Base-by-base conservation (phyloP, 1,140 invertebrate genomes). In the Zeugodacus cucurbitae region DNA sequence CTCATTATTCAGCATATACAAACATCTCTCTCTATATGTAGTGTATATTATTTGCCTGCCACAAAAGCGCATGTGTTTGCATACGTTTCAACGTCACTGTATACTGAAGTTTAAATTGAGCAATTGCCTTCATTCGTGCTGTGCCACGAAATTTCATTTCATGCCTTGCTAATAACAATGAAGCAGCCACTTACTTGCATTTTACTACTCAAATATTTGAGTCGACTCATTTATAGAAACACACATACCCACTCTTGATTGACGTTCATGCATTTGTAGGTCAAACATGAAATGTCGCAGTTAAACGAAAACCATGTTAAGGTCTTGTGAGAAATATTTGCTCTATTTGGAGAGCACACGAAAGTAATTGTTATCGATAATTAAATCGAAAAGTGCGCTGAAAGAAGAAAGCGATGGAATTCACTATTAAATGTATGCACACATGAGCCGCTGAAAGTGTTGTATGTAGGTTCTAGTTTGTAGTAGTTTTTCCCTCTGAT, bases 151-250 rank as follows among this genome's bases (percentile, higher is more conserved):
- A 62, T 62, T 62, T 62, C 58, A 62, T 62, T 62, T 62, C 58
- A 62, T 62, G 58, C 10, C 58, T n/a, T 62, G n/a, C 58, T 26
- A 62, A 62, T 26, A 62, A 62, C 58, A 62, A 62, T 62, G 58
- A 62, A 26, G 58, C 58, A 62, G 26, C 58, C 58, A 62, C n/a
- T 62, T n/a, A 62, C 58, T 62, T 22, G n/a, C 58, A 26, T 62
- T 62, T n/a, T n/a, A n/a, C n/a, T 62, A 62, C n/a, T 62, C 58
- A 62, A 62, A 62, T 62, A 62, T 62, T 62, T 62, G 58, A 62
- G 26, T 2, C 58, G 14, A 54, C 48, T 54, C 48, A 54, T 54
- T 54, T 54, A 54, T 54, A 54, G 2, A 54, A 0, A 54, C 14
- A 20, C 48, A 54, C 14, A 54, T 3, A 20, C 2, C 11, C 48